Evolutionary conservation across 2,113 vertebrate species (phyloP).

Genomic region (Pogona vitticeps): DNA sequence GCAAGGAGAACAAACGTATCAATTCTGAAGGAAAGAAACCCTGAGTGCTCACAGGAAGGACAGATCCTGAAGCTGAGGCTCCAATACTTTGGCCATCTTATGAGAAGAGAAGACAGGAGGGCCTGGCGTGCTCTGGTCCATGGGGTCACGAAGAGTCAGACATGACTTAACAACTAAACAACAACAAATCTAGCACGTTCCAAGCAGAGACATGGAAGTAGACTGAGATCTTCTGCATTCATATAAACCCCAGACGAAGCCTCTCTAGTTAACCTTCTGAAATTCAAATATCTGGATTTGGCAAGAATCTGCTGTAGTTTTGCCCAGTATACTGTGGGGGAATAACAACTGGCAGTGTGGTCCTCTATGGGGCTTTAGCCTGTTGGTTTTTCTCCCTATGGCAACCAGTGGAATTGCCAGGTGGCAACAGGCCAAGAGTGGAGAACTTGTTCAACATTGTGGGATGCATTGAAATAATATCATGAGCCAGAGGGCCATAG

Average conservation of each 20-base stretch:
- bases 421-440: constrained; percentile 61
- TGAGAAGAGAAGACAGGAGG: too few species aligned
- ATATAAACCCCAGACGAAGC: not conserved
- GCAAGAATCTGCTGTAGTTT: constrained; percentile 21
- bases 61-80: too few species aligned
- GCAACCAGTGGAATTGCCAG: constrained; percentile 57
- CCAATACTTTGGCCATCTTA: too few species aligned
- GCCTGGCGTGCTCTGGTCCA: too few species aligned
- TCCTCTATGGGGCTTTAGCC: not conserved
- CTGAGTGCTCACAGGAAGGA: too few species aligned
- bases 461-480: constrained; percentile 15
- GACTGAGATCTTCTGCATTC: not conserved
- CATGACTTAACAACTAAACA: too few species aligned
- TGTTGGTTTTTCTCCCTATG: constrained; percentile 74
- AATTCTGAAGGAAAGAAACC: too few species aligned
- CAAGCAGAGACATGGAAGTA: not conserved
- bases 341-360: constrained; percentile 1
- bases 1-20: too few species aligned
- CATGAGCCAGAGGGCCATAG: constrained; percentile 18
- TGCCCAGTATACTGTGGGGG: constrained; percentile 29
- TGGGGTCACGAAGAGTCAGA: too few species aligned
- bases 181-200: not conserved
- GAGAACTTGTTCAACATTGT: constrained; percentile 61
- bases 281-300: constrained; percentile 6
- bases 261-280: constrained; percentile 10